A percentile compares a stretch with the other conserved stretches of the same genome.
Evolutionary conservation across 2,113 vertebrate species (phyloP).

Genomic region (Pantherophis guttatus): DNA sequence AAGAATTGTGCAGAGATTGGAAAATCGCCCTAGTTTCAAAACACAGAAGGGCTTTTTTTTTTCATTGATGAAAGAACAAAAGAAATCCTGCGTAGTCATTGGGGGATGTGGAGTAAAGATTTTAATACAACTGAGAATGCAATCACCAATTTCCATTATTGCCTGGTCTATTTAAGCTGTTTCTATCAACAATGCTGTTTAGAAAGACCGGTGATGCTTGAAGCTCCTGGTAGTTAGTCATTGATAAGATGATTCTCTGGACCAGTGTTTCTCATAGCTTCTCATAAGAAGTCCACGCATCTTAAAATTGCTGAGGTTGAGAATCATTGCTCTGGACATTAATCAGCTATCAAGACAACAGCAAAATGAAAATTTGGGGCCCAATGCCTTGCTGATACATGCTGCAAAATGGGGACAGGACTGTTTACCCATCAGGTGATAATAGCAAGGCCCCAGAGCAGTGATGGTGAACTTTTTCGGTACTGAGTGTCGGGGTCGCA

Average conservation of each 20-base stretch:
- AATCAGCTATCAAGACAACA: background rate
- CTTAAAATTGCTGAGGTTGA: background rate
- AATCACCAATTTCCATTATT: background rate
- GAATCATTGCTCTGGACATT: background rate
- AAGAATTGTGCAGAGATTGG: slow-evolving; percentile 32
- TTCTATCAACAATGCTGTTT: background rate
- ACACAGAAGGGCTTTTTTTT: slow-evolving; percentile 23
- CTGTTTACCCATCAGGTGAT: background rate
- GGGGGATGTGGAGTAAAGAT: background rate
- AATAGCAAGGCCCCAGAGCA: background rate
- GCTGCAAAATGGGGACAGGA: background rate
- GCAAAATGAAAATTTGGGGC: background rate
- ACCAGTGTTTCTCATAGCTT: background rate
- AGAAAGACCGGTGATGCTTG: background rate
- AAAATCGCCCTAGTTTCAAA: slow-evolving; percentile 13
- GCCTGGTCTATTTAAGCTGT: background rate
- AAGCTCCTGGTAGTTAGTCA: background rate
- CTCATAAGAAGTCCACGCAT: background rate
- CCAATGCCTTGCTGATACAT: background rate
- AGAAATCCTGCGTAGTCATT: background rate
- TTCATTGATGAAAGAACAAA: slow-evolving; percentile 1
- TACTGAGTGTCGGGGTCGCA: too few species aligned
- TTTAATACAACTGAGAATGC: background rate
- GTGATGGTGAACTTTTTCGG: too few species aligned
- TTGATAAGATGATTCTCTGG: background rate